Evolutionary conservation across 2,797 vertebrate genomes (phyloP).

Genomic region (Alexandromys oeconomus): DNA sequence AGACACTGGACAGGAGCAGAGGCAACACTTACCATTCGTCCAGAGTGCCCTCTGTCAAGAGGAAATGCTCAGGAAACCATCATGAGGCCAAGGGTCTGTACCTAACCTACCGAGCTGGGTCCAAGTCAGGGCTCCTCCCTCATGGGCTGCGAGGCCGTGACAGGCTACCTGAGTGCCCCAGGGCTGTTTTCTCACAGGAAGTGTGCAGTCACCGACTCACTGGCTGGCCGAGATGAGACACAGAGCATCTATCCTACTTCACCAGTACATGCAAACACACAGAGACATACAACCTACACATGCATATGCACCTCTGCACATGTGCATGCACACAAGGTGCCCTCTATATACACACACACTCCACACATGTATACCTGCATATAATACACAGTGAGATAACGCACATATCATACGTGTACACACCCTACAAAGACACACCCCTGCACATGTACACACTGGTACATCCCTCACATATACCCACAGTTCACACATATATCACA

Average conservation of each 20-base stretch:
- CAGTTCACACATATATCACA: too few species aligned
- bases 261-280: neutral
- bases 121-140: accelerated
- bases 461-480: neutral
- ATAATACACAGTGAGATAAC: neutral
- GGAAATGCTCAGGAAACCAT: neutral
- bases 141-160: neutral
- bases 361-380: neutral
- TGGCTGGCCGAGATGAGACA: neutral
- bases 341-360: accelerated
- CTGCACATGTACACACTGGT: accelerated
- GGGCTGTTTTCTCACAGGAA: neutral
- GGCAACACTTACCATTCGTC: too few species aligned
- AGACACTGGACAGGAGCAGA: neutral
- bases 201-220: neutral
- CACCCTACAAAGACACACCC: neutral
- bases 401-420: neutral
- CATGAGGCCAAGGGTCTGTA: accelerated
- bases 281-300: neutral
- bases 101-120: accelerated
- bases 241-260: accelerated
- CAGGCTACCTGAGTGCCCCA: neutral
- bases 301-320: neutral
- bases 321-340: neutral
- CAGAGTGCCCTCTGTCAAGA: neutral